Evolutionary conservation across 2,113 vertebrate genomes (phyloP), one percentile per base, ranked within the genome.

Genomic region (Embiotoca jacksoni): DNA sequence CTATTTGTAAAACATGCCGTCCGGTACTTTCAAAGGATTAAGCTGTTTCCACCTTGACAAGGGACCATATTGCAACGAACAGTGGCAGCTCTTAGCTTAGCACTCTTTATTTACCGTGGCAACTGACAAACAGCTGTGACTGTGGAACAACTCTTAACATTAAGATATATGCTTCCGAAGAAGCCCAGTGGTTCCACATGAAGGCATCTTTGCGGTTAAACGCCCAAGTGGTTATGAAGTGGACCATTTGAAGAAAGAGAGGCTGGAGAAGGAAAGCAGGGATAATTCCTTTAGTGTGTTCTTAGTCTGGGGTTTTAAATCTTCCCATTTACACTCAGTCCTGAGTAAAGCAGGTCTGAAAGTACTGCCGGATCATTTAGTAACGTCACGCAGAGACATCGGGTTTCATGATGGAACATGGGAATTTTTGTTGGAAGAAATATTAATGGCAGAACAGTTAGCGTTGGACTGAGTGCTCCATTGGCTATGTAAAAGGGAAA

Each of bases 281-380:
- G 44, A 52, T 59, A 23, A 63, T 56, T 52, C 59, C 54, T 70
- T 49, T 14, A 55, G 7, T 50, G 33, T 70, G 50, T 56, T 69
- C 14, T 33, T 31, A 1, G 13, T 6, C 50, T 47, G 11, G 6
- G 30, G 31, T 74, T 65, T 57, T 46, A 44, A 68, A 37, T 41
- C 30, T 59, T 13, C 9, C 2, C 41, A 44, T 44, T 44, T 9
- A 44, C 10, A 13, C 11, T 35, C 39, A 56, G 6, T n/a, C 60
- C 13, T 37, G 9, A 47, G 35, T 52, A 58, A 58, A 52, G 59
- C 4, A 30, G 47, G 5, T 30, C 50, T 16, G 36, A 16, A 39
- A 7, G 16, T 15, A 23, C 31, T 3, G 8, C 15, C 4, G 60
- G 5, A 76, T 53, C 11, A 46, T 61, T 68, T 36, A 53, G 7